A percentile compares a stretch with the other conserved stretches of the same genome.
These are phyloP conservation scores for Nemoura dubitans DNA, from an alignment of 2,888 invertebrate genomes.

Conservation along the genomic window DNA sequence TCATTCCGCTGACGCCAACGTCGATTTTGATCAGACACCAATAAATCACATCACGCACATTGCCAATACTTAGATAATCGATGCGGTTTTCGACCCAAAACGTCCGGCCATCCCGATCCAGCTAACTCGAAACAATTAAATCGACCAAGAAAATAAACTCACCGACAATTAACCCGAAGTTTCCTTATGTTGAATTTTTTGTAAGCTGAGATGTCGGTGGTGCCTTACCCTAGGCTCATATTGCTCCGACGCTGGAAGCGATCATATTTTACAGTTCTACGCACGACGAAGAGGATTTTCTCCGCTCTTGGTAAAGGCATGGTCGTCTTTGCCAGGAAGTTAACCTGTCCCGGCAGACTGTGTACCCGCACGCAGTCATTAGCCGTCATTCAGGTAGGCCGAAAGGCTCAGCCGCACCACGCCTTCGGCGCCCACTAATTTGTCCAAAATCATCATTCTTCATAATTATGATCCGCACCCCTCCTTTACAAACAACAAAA, in stretches of 20 bases:
- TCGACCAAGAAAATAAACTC: not conserved
- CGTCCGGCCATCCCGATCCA: not conserved
- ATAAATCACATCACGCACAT: not conserved
- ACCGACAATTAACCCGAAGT: not conserved
- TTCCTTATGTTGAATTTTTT: not conserved
- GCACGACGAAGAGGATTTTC: not conserved
- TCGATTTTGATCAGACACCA: not conserved
- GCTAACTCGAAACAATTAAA: conserved; percentile 7
- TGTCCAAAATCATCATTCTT: conserved; percentile 42
- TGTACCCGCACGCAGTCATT: conserved; percentile 3
- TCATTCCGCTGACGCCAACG: not conserved
- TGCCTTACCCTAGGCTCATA: not conserved
- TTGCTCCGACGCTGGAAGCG: not conserved
- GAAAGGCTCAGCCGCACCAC: not conserved
- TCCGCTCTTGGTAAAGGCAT: not conserved
- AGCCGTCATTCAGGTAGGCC: conserved; percentile 24
- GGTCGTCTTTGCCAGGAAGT: not conserved
- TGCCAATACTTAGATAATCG: not conserved
- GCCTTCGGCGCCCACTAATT: conserved; percentile 42
- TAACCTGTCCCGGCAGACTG: conserved; percentile 1
- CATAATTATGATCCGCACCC: conserved; percentile 30
- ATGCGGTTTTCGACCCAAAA: not conserved
- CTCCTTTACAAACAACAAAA: conserved; percentile 29
- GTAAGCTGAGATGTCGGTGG: not conserved
- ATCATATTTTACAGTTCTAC: not conserved